These are phyloP conservation scores for Eupsilia transversa DNA, from an alignment of 2,888 invertebrate species.

Conservation along the genomic window DNA sequence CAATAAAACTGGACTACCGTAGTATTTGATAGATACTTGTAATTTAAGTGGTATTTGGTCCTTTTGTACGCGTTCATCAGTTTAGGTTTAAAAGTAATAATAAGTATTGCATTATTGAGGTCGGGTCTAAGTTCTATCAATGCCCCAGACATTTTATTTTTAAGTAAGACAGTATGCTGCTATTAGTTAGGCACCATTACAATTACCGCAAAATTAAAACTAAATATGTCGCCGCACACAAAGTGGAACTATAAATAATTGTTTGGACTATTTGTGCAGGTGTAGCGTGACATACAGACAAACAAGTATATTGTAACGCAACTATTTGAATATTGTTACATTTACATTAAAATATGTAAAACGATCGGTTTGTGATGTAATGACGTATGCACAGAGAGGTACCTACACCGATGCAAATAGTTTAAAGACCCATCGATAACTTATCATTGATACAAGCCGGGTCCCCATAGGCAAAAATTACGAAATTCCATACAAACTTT, in stretches of 20 bases:
- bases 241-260: slow-evolving; percentile 38
- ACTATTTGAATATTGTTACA: slow-evolving; percentile 40
- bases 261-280: slow-evolving; percentile 52
- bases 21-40: neutral
- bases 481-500: neutral
- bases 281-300: slow-evolving; percentile 52
- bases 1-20: neutral
- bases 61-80: neutral
- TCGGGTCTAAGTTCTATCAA: neutral
- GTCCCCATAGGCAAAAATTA: neutral
- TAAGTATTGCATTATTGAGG: neutral
- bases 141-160: neutral
- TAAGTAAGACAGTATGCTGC: neutral
- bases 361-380: slow-evolving; percentile 8
- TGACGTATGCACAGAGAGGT: neutral
- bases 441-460: neutral
- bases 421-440: neutral
- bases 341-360: slow-evolving; percentile 34
- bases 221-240: slow-evolving; percentile 13
- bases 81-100: neutral
- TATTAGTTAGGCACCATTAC: no score
- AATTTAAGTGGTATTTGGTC: neutral
- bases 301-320: slow-evolving; percentile 40
- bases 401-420: neutral
- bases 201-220: slow-evolving; percentile 7